Percentiles rank a stretch among this genome's conserved stretches.
These are phyloP conservation scores for Aphodius granarius DNA, from an alignment of 2,888 invertebrate genomes.

Conservation along the genomic window DNA sequence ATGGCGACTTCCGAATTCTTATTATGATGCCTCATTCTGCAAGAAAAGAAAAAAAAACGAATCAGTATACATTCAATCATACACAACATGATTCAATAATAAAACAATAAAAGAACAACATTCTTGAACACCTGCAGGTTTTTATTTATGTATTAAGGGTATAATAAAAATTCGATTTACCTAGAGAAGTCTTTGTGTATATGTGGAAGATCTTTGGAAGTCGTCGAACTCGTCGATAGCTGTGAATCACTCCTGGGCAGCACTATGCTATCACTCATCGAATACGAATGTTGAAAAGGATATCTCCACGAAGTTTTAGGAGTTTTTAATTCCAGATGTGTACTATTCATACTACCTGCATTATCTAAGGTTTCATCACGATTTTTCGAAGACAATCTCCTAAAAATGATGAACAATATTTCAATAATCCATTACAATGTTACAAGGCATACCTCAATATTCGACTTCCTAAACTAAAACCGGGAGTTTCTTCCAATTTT, in stretches of 20 bases:
- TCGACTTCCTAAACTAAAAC: conserved; percentile 64
- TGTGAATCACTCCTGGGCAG: conserved; percentile 49
- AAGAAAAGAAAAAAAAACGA: conserved; percentile 22
- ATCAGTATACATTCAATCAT: no score
- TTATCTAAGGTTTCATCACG: conserved; percentile 56
- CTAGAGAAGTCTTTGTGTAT: conserved; percentile 50
- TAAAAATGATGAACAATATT: conserved; percentile 42
- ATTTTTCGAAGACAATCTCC: conserved; percentile 72
- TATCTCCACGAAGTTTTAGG: conserved; percentile 79
- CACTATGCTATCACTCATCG: conserved; percentile 24
- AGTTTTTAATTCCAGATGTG: conserved; percentile 67
- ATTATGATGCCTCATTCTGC: conserved; percentile 58
- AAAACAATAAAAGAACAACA: no score
- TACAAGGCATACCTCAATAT: conserved; percentile 63
- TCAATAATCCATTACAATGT: neutral
- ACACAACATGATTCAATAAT: no score
- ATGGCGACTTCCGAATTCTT: conserved; percentile 58
- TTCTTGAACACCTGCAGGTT: no score
- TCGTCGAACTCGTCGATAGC: conserved; percentile 58
- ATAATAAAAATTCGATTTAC: conserved; percentile 33
- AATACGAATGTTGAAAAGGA: conserved; percentile 48
- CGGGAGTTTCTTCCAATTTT: conserved; percentile 59
- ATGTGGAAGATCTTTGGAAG: conserved; percentile 56
- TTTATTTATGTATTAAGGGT: no score
- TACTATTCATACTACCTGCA: conserved; percentile 65